Evolutionary conservation across 2,888 invertebrate species (phyloP).

Genomic region (Scotopteryx bipunctaria): DNA sequence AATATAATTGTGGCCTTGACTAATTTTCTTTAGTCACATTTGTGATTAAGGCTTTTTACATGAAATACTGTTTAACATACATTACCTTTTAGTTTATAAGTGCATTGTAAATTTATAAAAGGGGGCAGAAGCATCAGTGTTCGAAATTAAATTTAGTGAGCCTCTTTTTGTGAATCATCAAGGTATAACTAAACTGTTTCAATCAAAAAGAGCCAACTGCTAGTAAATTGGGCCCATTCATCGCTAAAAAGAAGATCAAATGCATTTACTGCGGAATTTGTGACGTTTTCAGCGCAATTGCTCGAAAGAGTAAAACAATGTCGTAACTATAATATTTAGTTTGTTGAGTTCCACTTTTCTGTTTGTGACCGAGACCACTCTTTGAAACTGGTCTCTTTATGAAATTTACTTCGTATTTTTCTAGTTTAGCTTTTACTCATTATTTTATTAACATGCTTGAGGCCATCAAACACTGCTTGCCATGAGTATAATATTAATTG

Average conservation of each 20-base stretch:
- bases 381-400: constrained; percentile 11
- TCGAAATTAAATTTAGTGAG: background rate
- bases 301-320: constrained; percentile 36
- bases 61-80: too few species aligned
- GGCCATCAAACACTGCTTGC: too few species aligned
- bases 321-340: constrained; percentile 42
- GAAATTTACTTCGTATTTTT: background rate
- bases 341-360: constrained; percentile 26
- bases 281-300: constrained; percentile 42
- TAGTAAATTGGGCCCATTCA: constrained; percentile 53
- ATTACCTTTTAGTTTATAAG: too few species aligned
- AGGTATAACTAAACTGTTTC: constrained; percentile 28
- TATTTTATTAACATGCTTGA: background rate
- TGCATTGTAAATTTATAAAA: too few species aligned
- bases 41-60: too few species aligned
- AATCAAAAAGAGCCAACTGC: constrained; percentile 43
- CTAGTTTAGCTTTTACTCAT: background rate
- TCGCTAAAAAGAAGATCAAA: constrained; percentile 50
- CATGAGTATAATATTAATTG: too few species aligned
- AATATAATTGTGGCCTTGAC: too few species aligned
- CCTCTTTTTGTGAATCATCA: constrained; percentile 13
- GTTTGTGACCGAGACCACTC: constrained; percentile 13
- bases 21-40: too few species aligned
- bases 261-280: constrained; percentile 42
- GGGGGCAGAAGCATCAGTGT: background rate